A percentile compares a stretch with the other conserved stretches of the same genome.
Conservation (phyloP, 1,140 invertebrate species). For the Orius insidiosus region DNA sequence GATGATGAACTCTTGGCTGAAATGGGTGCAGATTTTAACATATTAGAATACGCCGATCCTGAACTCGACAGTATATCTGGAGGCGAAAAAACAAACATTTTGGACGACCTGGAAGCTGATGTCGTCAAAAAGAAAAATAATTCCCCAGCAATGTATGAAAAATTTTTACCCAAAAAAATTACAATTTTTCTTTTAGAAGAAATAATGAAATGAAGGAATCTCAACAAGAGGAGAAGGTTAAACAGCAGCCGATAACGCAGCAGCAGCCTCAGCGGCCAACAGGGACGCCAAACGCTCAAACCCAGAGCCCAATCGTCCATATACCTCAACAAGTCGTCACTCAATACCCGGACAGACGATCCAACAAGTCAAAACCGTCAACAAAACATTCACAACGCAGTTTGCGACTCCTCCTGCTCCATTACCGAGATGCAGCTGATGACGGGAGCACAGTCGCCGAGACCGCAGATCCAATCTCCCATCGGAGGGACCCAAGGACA, state of each 20-base stretch:
- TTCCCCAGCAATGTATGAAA: not conserved
- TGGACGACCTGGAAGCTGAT: conserved; percentile 58
- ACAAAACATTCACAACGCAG: conserved; percentile 6
- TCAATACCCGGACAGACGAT: too few species aligned
- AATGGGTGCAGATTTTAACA: conserved; percentile 89
- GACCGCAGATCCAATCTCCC: not conserved
- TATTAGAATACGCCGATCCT: conserved; percentile 86
- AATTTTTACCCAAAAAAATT: not conserved
- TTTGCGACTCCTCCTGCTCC: conserved; percentile 10
- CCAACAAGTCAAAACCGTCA: too few species aligned
- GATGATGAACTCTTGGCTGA: conserved; percentile 66
- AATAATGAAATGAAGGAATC: too few species aligned
- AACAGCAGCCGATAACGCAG: not conserved
- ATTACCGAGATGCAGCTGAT: conserved; percentile 9
- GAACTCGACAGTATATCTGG: conserved; percentile 67
- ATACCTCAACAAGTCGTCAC: too few species aligned
- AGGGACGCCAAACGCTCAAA: not conserved
- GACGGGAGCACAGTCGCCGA: not conserved
- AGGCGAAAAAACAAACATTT: conserved; percentile 55
- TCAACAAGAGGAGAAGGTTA: not conserved
- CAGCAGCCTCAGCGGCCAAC: not conserved
- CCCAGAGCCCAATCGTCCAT: not conserved
- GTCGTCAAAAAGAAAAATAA: conserved; percentile 35
- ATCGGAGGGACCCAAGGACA: not conserved
- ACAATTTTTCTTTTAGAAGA: too few species aligned